Conservation (phyloP, 1,140 invertebrate genomes). For the Meloidogyne chitwoodi region DNA sequence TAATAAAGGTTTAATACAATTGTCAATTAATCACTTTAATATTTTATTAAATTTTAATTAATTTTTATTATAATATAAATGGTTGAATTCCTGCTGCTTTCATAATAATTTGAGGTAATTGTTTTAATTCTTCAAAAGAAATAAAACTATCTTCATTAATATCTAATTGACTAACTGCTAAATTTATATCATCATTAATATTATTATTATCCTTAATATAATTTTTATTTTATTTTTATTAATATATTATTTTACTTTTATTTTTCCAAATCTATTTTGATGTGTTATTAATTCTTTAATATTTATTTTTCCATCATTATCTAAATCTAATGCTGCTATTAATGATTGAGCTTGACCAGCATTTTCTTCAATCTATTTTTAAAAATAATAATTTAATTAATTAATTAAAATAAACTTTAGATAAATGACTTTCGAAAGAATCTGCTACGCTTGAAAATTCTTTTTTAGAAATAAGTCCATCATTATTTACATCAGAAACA, state of each 20-base stretch:
- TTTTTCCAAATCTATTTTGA: background rate
- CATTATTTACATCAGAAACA: slow-evolving; percentile 20
- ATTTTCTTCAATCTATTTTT: slow-evolving; percentile 12
- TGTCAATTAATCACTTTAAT: too few relatives aligned
- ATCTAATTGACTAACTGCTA: slow-evolving; percentile 8
- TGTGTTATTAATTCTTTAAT: slow-evolving; percentile 1
- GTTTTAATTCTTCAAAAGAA: slow-evolving; percentile 23
- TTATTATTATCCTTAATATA: too few relatives aligned
- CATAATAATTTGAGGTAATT: slow-evolving; percentile 14
- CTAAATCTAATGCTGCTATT: slow-evolving; percentile 16
- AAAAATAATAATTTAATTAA: background rate
- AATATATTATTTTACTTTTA: background rate
- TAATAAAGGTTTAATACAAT: too few relatives aligned
- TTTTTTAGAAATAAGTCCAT: slow-evolving; percentile 8
- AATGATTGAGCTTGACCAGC: slow-evolving; percentile 20
- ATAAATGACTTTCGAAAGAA: slow-evolving; percentile 5
- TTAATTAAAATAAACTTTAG: background rate
- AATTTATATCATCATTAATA: background rate
- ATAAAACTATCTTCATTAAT: slow-evolving; percentile 8
- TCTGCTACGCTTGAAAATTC: slow-evolving; percentile 2
- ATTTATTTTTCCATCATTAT: slow-evolving; percentile 15
- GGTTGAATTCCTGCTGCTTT: slow-evolving; percentile 10
- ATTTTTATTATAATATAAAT: background rate
- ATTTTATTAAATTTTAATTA: too few relatives aligned
- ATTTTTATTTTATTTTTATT: background rate